Evolutionary conservation across 1,140 invertebrate genomes (phyloP), one percentile per base, ranked within the genome.

Genomic region (Halictus rubicundus): DNA sequence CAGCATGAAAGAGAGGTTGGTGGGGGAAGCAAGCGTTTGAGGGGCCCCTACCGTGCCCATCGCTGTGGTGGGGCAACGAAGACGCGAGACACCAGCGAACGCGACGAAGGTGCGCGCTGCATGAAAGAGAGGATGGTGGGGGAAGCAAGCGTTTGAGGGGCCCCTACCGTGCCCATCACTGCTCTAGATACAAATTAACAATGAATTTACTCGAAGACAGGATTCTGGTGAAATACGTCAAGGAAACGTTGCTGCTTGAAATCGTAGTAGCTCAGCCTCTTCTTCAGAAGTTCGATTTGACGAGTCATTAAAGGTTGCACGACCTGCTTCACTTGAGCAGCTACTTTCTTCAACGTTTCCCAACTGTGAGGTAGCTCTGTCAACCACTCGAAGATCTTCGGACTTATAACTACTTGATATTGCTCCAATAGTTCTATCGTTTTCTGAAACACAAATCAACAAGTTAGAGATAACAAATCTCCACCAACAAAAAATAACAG

Each of bases 281-380:
- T 94, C 21, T 95, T 93, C 59, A 97, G 94, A 64, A 95, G 94
- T 42, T 94, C 94, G 0, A 96, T 95, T 90, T 97, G 96, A 79
- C 93, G 95, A 39, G 95, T 94, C 87, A 96, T 94, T 21, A 96
- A 91, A 39, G 98, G 97, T 16, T 95, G 96, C 52, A 98, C 97
- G 39, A 96, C 94, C 90, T 98, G 97, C 90, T 98, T 98, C n/a
- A 97, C 95, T 68, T 96, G 95, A 8, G 96, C 95, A 9, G 96
- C 95, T 78, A 95, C 90, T 91, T 98, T 98, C 91, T 99, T 98
- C n/a, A 97, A 95, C 78, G 96, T 96, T 46, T 92, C 94, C 98
- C 98, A 99, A 84, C 95, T 95, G 84, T 98, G 97, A 0, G 98
- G 98, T 42, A 99, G 91, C 87, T 97, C 95, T 91, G 96, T 92